Evolutionary conservation across 2,797 vertebrate species (phyloP), one percentile per base, ranked within the genome.

Genomic region (Molothrus ater): DNA sequence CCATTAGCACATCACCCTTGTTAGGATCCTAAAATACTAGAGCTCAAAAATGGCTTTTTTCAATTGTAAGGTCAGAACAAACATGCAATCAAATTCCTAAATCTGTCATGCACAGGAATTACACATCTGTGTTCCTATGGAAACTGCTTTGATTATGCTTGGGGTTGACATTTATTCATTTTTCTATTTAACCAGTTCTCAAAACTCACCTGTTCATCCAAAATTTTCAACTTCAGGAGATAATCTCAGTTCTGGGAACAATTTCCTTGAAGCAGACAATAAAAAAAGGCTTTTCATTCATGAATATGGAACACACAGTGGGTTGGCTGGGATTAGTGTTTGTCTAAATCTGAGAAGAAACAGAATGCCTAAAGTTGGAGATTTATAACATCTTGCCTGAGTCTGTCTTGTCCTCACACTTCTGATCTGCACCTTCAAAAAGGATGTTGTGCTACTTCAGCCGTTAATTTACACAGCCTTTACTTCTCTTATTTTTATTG

Each of bases 11-110:
- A 97, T 95, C 29, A 65, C 11, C n/a, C 71, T 91, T 90, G 50
- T 81, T 66, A 95, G 64, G 73, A 60, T 94, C 61, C 92, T 97
- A 81, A 95, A 96, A 89, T 51, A 60, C 38, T 32, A 91, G 42
- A 86, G 56, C 90, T 82, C 91, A 97, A 84, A 83, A 93, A 88
- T 34, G 36, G 48, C 66, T n/a, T 92, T 96, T 95, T 79, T 36
- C 69, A 92, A 76, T 71, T 28, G 11, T 80, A 95, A 92, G 81
- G 96, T 97, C 92, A 92, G 91, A 95, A 96, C 72, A 97, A 97
- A 97, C 86, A 95, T 69, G 65, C 73, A 94, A 91, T 63, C 68
- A 78, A 75, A 90, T 61, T 75, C 59, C 91, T 95, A 86, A 91
- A 80, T 96, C 83, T 91, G 64, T 83, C 80, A 50, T 18, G 61